phyloP scores from a whole-genome alignment of 2,797 vertebrate genomes.

The Sebastes matsubarae region DNA sequence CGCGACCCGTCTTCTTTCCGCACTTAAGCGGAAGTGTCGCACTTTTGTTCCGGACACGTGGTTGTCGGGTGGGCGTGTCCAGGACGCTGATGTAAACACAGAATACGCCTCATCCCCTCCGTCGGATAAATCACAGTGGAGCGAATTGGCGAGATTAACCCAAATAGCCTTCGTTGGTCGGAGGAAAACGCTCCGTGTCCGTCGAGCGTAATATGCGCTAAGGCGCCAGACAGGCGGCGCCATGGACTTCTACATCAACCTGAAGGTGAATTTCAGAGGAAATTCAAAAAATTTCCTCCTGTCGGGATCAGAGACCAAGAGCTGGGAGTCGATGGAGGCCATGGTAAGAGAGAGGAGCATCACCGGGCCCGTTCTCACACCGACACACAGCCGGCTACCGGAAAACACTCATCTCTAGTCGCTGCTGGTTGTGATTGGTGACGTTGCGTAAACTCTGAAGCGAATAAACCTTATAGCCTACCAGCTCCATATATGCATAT shows the following conservation, averaged over 20 bases:
- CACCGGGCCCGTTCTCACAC: constrained; percentile 10
- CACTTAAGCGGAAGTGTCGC: neutral
- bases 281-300: constrained; percentile 90
- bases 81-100: constrained; percentile 79
- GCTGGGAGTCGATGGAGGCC: constrained; percentile 93
- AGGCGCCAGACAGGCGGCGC: constrained; percentile 28
- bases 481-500: accelerated
- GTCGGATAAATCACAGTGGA: constrained; percentile 32
- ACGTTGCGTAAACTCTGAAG: too few relatives aligned
- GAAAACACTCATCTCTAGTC: too few relatives aligned
- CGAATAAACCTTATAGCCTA: too few relatives aligned
- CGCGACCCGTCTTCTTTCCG: too few relatives aligned
- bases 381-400: too few relatives aligned
- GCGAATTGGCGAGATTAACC: constrained; percentile 41
- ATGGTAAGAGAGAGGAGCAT: constrained; percentile 85
- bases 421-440: neutral
- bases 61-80: constrained; percentile 65
- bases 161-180: neutral
- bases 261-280: constrained; percentile 89
- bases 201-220: constrained; percentile 55
- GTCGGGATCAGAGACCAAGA: constrained; percentile 88
- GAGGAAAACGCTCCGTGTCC: neutral
- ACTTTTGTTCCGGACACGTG: constrained; percentile 63
- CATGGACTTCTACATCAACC: constrained; percentile 90
- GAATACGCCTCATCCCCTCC: constrained; percentile 61